These are phyloP conservation scores for Oplegnathus fasciatus DNA, from an alignment of 2,113 vertebrate genomes.

Conservation along the genomic window DNA sequence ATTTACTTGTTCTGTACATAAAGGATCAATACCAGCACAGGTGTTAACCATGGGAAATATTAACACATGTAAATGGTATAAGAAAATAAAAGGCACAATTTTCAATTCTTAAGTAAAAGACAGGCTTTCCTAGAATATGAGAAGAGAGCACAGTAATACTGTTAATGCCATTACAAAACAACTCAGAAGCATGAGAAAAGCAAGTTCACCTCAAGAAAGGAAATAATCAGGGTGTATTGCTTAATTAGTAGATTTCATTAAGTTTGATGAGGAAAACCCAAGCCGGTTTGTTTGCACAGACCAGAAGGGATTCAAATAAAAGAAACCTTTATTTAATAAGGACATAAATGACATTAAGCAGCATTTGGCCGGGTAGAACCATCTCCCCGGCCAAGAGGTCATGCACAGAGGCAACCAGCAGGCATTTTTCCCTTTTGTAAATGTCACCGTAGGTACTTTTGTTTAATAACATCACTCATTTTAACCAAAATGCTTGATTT, in stretches of 20 bases:
- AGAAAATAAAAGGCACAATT: conserved; percentile 96
- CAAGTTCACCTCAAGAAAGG: conserved; percentile 63
- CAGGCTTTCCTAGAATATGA: conserved; percentile 87
- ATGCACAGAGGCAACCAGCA: conserved; percentile 83
- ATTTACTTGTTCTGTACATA: conserved; percentile 90
- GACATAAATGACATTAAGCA: conserved; percentile 81
- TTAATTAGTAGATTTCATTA: conserved; percentile 77
- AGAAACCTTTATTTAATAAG: conserved; percentile 54
- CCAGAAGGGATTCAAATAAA: conserved; percentile 40
- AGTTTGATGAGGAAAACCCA: conserved; percentile 56
- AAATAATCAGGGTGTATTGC: conserved; percentile 78
- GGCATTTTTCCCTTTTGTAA: conserved; percentile 78
- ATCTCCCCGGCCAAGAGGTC: conserved; percentile 74
- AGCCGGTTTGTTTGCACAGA: conserved; percentile 37
- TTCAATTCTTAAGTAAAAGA: conserved; percentile 82
- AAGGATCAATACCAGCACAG: conserved; percentile 86
- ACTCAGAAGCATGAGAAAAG: conserved; percentile 70
- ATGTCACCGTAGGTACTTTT: conserved; percentile 68
- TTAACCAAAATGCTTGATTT: conserved; percentile 71
- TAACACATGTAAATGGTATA: conserved; percentile 89
- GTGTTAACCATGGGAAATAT: conserved; percentile 90
- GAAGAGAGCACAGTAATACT: conserved; percentile 95
- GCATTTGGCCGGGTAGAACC: conserved; percentile 71
- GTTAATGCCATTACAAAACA: conserved; percentile 93
- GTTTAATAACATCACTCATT: conserved; percentile 64